Conservation (phyloP, 2,888 invertebrate genomes). For the Carabus problematicus region DNA sequence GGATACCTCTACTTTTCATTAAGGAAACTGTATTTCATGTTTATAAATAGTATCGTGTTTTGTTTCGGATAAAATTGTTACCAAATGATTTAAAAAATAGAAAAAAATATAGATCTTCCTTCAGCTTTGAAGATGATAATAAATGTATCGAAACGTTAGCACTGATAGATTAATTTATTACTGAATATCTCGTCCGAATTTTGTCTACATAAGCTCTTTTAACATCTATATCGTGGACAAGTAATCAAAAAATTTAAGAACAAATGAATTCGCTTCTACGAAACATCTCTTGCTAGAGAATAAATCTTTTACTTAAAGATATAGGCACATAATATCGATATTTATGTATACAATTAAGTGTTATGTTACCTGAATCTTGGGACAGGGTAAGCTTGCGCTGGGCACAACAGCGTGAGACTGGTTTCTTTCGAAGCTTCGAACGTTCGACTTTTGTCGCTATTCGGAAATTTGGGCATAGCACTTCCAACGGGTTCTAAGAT, state of each 20-base stretch:
- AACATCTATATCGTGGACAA: too few relatives aligned
- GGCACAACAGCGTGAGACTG: constrained; percentile 69
- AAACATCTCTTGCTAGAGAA: neutral
- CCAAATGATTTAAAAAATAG: too few relatives aligned
- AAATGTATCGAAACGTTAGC: too few relatives aligned
- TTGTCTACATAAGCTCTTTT: too few relatives aligned
- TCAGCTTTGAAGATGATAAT: too few relatives aligned
- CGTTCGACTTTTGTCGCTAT: constrained; percentile 67
- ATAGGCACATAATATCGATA: constrained; percentile 31
- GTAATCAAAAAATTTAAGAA: too few relatives aligned
- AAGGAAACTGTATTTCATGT: too few relatives aligned
- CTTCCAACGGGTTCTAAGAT: constrained; percentile 69
- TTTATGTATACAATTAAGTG: neutral
- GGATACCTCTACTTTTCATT: constrained; percentile 17
- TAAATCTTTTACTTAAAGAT: neutral
- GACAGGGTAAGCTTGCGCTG: constrained; percentile 74
- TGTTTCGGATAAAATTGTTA: too few relatives aligned
- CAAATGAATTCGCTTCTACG: too few relatives aligned
- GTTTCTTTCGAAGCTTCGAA: constrained; percentile 61
- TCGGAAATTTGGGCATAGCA: constrained; percentile 67
- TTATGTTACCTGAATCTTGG: constrained; percentile 68
- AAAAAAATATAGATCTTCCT: too few relatives aligned
- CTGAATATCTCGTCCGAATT: too few relatives aligned
- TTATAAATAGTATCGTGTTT: neutral
- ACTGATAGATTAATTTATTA: too few relatives aligned